Evolutionary conservation across 64 coral and sea anemone species (phyloP).

Genomic region (Porites australiensis): DNA sequence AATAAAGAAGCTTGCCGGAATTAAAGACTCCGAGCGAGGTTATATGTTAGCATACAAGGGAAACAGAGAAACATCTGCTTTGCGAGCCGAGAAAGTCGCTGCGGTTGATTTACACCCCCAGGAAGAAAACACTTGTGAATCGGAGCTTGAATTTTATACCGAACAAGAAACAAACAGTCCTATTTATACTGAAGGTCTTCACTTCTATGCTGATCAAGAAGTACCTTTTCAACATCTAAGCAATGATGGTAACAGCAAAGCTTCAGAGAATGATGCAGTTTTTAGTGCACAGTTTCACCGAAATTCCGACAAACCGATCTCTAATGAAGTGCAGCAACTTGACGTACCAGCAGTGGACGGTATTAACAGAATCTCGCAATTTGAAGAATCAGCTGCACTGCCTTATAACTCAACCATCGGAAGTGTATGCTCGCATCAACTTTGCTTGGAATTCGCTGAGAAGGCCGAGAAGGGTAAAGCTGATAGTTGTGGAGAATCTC

Average conservation of each 20-base stretch:
- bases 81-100: constrained; percentile 4
- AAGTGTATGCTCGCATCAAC: not conserved
- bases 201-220: not conserved
- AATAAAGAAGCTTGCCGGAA: not conserved
- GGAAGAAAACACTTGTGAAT: not conserved
- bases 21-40: not conserved
- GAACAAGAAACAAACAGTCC: not conserved
- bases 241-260: not conserved
- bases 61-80: not conserved
- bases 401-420: not conserved
- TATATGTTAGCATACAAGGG: not conserved
- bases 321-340: not conserved
- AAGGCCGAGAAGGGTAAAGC: not conserved
- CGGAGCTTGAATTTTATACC: not conserved
- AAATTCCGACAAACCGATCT: not conserved
- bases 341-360: not conserved
- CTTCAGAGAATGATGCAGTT: not conserved
- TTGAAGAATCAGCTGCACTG: not conserved
- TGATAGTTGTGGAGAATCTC: not conserved
- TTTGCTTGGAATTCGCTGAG: not conserved
- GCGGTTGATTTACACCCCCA: not conserved
- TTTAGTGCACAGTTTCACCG: not conserved
- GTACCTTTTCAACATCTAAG: not conserved
- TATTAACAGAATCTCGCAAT: not conserved
- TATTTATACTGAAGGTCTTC: not conserved